These are phyloP conservation scores for Cinclus mexicanus DNA, from an alignment of 2,113 vertebrate genomes.

Conservation along the genomic window DNA sequence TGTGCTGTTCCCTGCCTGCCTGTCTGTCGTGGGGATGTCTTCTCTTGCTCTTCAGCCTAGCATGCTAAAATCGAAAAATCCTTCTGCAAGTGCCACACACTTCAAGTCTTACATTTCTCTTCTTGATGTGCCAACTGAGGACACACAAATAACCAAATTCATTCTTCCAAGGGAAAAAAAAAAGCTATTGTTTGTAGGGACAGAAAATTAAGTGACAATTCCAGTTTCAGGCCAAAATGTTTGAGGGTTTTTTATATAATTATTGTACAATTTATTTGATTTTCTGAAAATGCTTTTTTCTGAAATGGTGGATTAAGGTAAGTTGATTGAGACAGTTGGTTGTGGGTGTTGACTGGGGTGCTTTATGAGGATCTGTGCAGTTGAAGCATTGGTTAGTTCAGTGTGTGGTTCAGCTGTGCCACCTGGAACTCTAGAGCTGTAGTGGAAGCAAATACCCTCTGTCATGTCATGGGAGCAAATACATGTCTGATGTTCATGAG, in stretches of 20 bases:
- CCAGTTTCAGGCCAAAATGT: not conserved
- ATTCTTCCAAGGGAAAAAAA: not conserved
- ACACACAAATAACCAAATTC: not conserved
- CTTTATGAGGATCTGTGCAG: not conserved
- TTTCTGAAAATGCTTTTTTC: not conserved
- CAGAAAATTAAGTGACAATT: not conserved
- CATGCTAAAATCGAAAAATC: not conserved
- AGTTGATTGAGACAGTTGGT: not conserved
- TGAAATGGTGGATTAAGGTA: not conserved
- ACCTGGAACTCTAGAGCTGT: not conserved
- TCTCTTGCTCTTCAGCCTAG: not conserved
- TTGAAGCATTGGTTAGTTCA: not conserved
- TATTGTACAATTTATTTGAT: not conserved
- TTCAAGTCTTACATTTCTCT: not conserved
- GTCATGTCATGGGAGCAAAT: not conserved
- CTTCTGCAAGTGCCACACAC: not conserved
- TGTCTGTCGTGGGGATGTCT: not conserved
- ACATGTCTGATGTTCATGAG: not conserved
- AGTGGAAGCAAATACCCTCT: not conserved
- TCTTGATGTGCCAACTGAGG: not conserved
- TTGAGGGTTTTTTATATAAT: not conserved
- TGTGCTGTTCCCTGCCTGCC: not conserved
- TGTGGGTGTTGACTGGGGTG: not conserved
- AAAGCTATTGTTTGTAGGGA: not conserved
- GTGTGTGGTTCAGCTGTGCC: not conserved